Evolutionary conservation across 1,140 invertebrate species (phyloP).

Genomic region (Nylanderia fulva): DNA sequence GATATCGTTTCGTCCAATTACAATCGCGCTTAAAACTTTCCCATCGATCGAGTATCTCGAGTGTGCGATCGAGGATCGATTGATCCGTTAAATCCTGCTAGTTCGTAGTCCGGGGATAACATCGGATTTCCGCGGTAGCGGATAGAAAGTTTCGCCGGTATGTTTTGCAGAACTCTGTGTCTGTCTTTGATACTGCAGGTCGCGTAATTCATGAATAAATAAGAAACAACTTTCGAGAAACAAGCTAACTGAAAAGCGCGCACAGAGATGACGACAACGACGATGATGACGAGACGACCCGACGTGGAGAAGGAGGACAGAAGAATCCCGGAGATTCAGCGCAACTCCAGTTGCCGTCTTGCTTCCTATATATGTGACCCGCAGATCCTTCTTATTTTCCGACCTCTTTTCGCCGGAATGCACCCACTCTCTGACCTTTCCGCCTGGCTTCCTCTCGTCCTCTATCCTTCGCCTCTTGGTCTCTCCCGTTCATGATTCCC

Average conservation of each 20-base stretch:
- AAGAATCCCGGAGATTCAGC: constrained; percentile 58
- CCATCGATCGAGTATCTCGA: constrained; percentile 1
- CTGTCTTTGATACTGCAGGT: constrained; percentile 37
- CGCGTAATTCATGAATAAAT: constrained; percentile 70
- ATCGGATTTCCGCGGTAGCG: constrained; percentile 21
- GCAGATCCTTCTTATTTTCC: constrained; percentile 57
- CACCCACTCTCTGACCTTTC: constrained; percentile 44
- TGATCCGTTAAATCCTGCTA: constrained; percentile 32
- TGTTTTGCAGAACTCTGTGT: constrained; percentile 25
- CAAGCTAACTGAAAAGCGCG: constrained; percentile 58
- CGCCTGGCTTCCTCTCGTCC: not conserved
- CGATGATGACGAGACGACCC: not conserved
- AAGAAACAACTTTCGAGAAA: constrained; percentile 66
- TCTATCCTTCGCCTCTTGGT: not conserved
- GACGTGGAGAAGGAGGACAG: not conserved
- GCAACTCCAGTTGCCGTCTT: constrained; percentile 47
- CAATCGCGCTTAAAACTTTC: constrained; percentile 49
- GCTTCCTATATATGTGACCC: constrained; percentile 30
- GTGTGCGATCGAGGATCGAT: constrained; percentile 12
- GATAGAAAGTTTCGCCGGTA: constrained; percentile 42
- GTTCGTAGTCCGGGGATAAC: constrained; percentile 28
- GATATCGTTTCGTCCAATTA: constrained; percentile 39
- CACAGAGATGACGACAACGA: constrained; percentile 4
- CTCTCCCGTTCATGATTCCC: constrained; percentile 50
- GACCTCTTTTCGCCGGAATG: constrained; percentile 37